Percentiles rank a stretch among this genome's conserved stretches.
Evolutionary conservation across 2,888 invertebrate genomes (phyloP).

Genomic region (Parnassius apollo): DNA sequence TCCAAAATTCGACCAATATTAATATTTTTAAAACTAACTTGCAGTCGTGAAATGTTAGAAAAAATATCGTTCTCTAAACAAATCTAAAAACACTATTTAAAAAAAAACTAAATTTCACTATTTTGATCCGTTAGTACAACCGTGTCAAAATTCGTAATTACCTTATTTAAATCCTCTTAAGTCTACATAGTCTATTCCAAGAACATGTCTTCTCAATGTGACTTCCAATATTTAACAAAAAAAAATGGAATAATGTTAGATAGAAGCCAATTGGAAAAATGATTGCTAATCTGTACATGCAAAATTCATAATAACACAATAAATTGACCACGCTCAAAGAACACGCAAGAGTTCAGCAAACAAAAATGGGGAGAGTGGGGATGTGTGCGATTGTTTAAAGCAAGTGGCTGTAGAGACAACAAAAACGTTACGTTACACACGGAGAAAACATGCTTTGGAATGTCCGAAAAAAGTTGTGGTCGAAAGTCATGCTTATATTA

Average conservation of each 20-base stretch:
- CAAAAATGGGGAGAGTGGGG: slow-evolving; percentile 13
- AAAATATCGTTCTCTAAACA: background rate
- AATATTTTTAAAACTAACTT: slow-evolving; percentile 1
- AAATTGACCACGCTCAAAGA: slow-evolving; percentile 40
- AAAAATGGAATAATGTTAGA: slow-evolving; percentile 30
- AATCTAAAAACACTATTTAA: slow-evolving; percentile 1
- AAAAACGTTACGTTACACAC: slow-evolving; percentile 44
- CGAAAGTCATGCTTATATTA: slow-evolving; percentile 48
- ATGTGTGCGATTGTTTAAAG: slow-evolving; percentile 44
- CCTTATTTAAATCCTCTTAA: slow-evolving; percentile 20
- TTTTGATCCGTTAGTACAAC: slow-evolving; percentile 4
- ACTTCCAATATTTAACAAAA: slow-evolving; percentile 25
- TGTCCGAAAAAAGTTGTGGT: slow-evolving; percentile 31
- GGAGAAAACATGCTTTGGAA: slow-evolving; percentile 69
- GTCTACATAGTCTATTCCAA: slow-evolving; percentile 29
- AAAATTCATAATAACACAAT: slow-evolving; percentile 30
- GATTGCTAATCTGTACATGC: slow-evolving; percentile 29
- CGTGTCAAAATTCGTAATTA: slow-evolving; percentile 9
- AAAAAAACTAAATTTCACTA: background rate
- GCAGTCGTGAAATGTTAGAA: slow-evolving; percentile 1
- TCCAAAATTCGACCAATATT: background rate
- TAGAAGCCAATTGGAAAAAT: slow-evolving; percentile 32
- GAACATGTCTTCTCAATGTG: slow-evolving; percentile 57
- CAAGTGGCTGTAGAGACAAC: slow-evolving; percentile 55
- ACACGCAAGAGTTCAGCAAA: slow-evolving; percentile 45